Evolutionary conservation across 1,140 invertebrate species (phyloP).

Genomic region (Reticulitermes speratus): DNA sequence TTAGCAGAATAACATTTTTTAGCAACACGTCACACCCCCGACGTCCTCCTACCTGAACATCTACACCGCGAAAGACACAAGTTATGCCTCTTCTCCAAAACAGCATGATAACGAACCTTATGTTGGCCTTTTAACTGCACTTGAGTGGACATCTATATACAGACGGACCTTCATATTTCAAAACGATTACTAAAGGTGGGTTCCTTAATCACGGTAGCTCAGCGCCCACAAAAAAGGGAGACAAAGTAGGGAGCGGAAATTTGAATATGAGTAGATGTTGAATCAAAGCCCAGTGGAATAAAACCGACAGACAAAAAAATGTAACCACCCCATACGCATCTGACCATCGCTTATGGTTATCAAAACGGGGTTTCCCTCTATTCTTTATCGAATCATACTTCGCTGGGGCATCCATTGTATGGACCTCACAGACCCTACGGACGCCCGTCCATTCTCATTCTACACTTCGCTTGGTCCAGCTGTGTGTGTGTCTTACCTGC

Average conservation of each 20-base stretch:
- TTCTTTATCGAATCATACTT: not conserved
- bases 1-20: too few species aligned
- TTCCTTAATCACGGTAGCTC: not conserved
- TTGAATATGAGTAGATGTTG: slow-evolving; percentile 2
- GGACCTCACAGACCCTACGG: not conserved
- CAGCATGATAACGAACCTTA: not conserved
- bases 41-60: too few species aligned
- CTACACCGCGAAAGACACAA: not conserved
- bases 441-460: not conserved
- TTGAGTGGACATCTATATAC: not conserved
- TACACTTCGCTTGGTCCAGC: not conserved
- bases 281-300: not conserved
- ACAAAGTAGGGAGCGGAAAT: not conserved
- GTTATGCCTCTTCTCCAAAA: not conserved
- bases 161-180: not conserved
- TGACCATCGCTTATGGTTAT: not conserved
- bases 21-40: too few species aligned
- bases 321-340: not conserved
- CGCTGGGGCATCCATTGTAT: not conserved
- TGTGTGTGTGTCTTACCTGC: not conserved
- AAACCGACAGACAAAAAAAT: not conserved
- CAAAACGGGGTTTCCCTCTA: not conserved
- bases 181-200: not conserved
- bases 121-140: not conserved
- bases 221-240: not conserved